A percentile compares a stretch with the other conserved stretches of the same genome.
phyloP scores from a whole-genome alignment of 2,888 invertebrate genomes.

The Stenodema calcarata region DNA sequence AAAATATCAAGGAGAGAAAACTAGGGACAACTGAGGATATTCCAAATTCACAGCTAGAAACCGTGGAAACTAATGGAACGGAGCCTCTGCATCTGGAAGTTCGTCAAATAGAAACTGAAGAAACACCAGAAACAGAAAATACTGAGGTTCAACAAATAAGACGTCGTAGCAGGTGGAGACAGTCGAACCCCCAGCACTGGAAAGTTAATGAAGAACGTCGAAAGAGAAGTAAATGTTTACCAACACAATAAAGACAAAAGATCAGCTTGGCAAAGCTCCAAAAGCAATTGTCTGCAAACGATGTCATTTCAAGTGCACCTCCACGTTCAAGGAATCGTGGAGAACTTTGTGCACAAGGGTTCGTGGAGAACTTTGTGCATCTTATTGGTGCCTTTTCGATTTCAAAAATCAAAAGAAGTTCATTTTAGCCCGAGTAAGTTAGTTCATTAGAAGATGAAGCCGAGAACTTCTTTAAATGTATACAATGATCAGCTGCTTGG shows the following conservation, averaged over 20 bases:
- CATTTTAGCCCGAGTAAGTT: conserved; percentile 50
- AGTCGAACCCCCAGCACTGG: too few relatives aligned
- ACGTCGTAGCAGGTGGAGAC: too few relatives aligned
- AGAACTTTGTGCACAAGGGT: too few relatives aligned
- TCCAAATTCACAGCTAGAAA: too few relatives aligned
- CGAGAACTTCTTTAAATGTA: too few relatives aligned
- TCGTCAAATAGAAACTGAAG: too few relatives aligned
- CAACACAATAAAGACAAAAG: neutral
- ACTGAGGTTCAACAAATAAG: too few relatives aligned
- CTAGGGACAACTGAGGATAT: neutral
- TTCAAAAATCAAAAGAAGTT: conserved; percentile 53
- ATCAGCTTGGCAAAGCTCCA: neutral
- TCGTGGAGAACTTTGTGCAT: neutral
- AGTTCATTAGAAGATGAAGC: too few relatives aligned
- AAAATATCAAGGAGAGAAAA: neutral
- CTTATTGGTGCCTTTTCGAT: conserved; percentile 36
- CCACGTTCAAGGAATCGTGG: neutral
- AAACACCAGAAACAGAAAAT: too few relatives aligned
- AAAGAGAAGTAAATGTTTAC: neutral
- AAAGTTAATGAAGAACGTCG: neutral
- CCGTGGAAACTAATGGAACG: too few relatives aligned
- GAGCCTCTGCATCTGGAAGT: too few relatives aligned
- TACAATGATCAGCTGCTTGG: too few relatives aligned
- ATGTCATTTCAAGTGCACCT: conserved; percentile 49
- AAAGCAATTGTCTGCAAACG: neutral